phyloP scores from a whole-genome alignment of 2,888 invertebrate species.

The Acanthosoma haemorrhoidale region DNA sequence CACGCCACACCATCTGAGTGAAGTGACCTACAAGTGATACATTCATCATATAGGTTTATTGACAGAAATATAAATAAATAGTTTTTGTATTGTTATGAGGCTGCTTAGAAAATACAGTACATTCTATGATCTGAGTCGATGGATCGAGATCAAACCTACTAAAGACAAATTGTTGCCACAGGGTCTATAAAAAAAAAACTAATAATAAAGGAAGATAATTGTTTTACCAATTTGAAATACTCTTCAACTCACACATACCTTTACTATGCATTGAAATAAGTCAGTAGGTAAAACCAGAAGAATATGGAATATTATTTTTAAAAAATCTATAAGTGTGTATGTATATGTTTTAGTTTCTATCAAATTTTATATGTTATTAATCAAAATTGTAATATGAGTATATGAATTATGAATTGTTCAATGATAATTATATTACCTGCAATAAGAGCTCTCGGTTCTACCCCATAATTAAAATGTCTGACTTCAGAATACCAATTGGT shows the following conservation, averaged over 20 bases:
- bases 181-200: no score
- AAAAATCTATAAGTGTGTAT: conserved; percentile 11
- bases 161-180: no score
- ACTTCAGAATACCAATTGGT: conserved; percentile 74
- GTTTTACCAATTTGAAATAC: no score
- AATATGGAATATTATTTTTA: background rate
- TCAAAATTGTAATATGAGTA: background rate
- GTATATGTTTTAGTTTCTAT: background rate
- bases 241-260: no score
- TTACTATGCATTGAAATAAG: no score
- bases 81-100: no score
- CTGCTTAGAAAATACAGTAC: no score
- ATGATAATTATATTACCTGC: conserved; percentile 41
- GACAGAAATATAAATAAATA: no score
- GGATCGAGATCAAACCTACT: no score
- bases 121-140: no score
- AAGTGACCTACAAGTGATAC: conserved; percentile 52
- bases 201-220: no score
- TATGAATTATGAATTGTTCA: background rate
- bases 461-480: conserved; percentile 52
- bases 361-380: background rate
- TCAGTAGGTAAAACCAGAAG: background rate
- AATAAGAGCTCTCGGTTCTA: conserved; percentile 41
- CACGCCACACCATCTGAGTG: conserved; percentile 54
- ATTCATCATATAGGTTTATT: no score